Percentiles rank a stretch among this genome's conserved stretches.
phyloP scores from a whole-genome alignment of 2,113 vertebrate genomes.

The Empidonax alnorum region DNA sequence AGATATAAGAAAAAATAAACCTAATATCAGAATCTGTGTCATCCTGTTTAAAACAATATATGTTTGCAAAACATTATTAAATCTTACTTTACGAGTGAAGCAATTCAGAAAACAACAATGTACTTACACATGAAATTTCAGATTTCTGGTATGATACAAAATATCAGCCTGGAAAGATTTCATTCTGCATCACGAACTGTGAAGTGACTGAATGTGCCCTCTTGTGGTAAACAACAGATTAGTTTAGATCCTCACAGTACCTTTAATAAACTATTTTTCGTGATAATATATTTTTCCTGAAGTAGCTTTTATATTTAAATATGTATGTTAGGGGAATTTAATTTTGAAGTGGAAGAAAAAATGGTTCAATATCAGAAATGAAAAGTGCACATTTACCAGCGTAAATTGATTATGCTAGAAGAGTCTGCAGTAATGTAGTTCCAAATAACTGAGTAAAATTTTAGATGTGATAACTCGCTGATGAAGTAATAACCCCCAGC shows the following conservation, averaged over 20 bases:
- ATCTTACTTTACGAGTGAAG: conserved; percentile 37
- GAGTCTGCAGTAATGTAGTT: not conserved
- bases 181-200: conserved; percentile 55
- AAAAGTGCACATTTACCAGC: not conserved
- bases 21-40: conserved; percentile 65
- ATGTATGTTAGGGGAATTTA: not conserved
- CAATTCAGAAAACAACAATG: conserved; percentile 67
- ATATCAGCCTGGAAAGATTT: conserved; percentile 66
- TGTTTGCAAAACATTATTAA: conserved; percentile 35
- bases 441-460: not conserved
- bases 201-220: conserved; percentile 77
- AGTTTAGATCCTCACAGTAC: not conserved
- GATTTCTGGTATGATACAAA: conserved; percentile 58
- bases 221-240: conserved; percentile 75
- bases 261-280: not conserved
- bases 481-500: not conserved
- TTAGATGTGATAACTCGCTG: not conserved
- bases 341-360: not conserved
- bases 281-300: not conserved
- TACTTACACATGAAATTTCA: conserved; percentile 67
- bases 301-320: not conserved
- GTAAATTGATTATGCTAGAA: not conserved
- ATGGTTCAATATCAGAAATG: not conserved
- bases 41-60: conserved; percentile 50
- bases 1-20: conserved; percentile 66